A percentile compares a stretch with the other conserved stretches of the same genome.
Conservation (phyloP, 2,888 invertebrate genomes). For the Ormyrus labotus region DNA sequence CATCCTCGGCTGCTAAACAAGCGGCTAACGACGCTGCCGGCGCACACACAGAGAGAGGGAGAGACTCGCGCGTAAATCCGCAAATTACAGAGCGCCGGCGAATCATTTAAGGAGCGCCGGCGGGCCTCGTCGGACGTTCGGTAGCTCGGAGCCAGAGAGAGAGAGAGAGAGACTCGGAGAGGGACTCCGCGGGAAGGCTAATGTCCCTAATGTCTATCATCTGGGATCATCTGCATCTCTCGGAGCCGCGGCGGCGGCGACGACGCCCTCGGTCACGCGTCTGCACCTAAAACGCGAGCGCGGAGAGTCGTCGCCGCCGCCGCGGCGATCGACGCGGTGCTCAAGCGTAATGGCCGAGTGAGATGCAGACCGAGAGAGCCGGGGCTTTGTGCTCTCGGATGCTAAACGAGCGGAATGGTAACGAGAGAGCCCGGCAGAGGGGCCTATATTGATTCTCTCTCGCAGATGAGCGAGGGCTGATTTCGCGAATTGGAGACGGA, state of each 20-base stretch:
- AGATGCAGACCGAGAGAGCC: background rate
- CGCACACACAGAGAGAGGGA: background rate
- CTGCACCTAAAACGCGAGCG: background rate
- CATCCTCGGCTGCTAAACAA: slow-evolving; percentile 5
- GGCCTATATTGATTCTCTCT: too few species aligned
- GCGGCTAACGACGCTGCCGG: slow-evolving; percentile 23
- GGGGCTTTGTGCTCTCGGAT: too few species aligned
- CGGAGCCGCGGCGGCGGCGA: background rate
- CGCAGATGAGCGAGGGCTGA: too few species aligned
- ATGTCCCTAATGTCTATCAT: slow-evolving; percentile 74
- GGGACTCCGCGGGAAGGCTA: slow-evolving; percentile 61
- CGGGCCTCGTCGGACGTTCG: slow-evolving; percentile 6
- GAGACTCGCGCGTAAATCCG: slow-evolving; percentile 57
- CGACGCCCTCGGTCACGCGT: slow-evolving; percentile 40
- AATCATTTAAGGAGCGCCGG: slow-evolving; percentile 63
- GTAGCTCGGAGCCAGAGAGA: slow-evolving; percentile 10
- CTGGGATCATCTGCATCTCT: slow-evolving; percentile 70
- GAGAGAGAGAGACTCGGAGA: too few species aligned
- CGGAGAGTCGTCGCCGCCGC: background rate
- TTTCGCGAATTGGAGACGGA: too few species aligned
- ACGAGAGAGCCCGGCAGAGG: too few species aligned
- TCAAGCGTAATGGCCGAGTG: slow-evolving; percentile 13
- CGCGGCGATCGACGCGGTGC: background rate
- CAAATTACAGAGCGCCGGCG: slow-evolving; percentile 61
- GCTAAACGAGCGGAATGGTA: too few species aligned